phyloP scores from a whole-genome alignment of 2,888 invertebrate species.

The Lepidochitona cinerea region DNA sequence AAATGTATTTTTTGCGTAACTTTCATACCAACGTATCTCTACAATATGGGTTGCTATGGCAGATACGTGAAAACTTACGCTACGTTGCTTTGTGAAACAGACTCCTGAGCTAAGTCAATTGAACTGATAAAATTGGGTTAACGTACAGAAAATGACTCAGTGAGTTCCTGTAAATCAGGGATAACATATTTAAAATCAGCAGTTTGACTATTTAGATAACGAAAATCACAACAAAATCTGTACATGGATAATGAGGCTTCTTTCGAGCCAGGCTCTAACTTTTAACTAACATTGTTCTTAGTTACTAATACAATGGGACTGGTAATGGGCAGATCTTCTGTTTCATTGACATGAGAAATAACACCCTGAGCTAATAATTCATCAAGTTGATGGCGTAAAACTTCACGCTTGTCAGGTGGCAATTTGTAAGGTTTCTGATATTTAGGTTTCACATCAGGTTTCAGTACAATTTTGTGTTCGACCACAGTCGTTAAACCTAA shows the following conservation, averaged over 20 bases:
- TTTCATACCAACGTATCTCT: too few relatives aligned
- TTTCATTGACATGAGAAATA: constrained; percentile 7
- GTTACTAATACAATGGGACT: constrained; percentile 5
- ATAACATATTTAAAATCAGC: constrained; percentile 2
- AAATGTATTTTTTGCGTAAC: too few relatives aligned
- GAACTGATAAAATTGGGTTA: constrained; percentile 9
- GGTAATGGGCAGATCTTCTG: constrained; percentile 5
- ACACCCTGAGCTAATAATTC: constrained; percentile 9
- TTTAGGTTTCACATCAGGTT: neutral
- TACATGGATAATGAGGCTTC: neutral
- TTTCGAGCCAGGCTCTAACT: neutral
- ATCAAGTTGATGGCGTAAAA: constrained; percentile 8
- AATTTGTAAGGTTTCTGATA: constrained; percentile 4
- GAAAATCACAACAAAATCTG: constrained; percentile 12
- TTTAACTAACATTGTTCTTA: neutral
- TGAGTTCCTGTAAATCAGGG: constrained; percentile 9
- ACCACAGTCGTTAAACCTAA: neutral
- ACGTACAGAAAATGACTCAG: neutral
- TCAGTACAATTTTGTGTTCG: constrained; percentile 1
- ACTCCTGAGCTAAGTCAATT: too few relatives aligned
- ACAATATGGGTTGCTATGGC: too few relatives aligned
- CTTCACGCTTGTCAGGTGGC: constrained; percentile 3
- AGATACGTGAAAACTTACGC: too few relatives aligned
- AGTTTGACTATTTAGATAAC: constrained; percentile 10
- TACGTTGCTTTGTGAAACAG: too few relatives aligned